Conservation (phyloP, 2,888 invertebrate genomes). For the Sphinx pinastri region DNA sequence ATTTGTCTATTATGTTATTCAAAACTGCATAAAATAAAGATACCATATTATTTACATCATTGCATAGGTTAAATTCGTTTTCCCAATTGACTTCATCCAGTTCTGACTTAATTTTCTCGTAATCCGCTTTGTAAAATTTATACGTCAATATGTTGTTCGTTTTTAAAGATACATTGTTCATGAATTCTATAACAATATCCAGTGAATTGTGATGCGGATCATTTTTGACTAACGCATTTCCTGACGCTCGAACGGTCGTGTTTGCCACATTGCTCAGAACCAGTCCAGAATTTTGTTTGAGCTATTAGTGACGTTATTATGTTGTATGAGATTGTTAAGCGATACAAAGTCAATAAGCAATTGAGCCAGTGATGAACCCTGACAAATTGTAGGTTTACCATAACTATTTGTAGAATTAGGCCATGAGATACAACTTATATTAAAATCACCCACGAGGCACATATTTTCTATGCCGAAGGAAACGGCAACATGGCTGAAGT, state of each 20-base stretch:
- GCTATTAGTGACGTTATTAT: neutral
- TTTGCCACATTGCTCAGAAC: slow-evolving; percentile 5
- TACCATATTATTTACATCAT: neutral
- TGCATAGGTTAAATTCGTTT: neutral
- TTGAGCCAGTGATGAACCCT: no score
- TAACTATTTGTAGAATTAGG: no score
- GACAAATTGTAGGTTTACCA: no score
- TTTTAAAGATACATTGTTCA: neutral
- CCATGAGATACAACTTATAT: no score
- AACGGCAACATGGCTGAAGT: no score
- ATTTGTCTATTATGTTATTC: no score
- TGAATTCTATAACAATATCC: neutral
- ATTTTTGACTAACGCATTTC: neutral
- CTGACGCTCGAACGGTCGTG: neutral
- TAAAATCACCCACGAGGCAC: no score
- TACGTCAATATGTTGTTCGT: neutral
- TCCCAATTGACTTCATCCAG: neutral
- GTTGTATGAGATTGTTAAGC: no score
- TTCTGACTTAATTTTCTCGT: neutral
- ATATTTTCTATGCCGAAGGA: no score
- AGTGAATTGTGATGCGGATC: neutral
- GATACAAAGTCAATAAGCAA: no score
- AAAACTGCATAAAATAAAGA: neutral
- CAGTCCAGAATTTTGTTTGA: slow-evolving; percentile 7
- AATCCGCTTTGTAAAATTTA: neutral